Conservation (phyloP, 1,140 invertebrate species). For the Zaprionus davidi region DNA sequence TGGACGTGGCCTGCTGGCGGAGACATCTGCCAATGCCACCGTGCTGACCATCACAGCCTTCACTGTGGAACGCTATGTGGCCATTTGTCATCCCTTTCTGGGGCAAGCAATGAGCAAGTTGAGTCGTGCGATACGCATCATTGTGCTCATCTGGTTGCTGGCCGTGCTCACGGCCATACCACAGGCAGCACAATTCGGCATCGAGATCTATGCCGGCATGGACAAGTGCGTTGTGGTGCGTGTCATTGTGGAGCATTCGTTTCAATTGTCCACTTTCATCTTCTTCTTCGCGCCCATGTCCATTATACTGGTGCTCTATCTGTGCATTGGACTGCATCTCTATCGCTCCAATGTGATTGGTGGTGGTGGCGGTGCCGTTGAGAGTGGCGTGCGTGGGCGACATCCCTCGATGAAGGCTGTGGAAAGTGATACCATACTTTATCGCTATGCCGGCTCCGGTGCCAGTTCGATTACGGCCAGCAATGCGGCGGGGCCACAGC, state of each 20-base stretch:
- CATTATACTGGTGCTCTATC: conserved; percentile 89
- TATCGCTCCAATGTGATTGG: conserved; percentile 78
- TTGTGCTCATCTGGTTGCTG: conserved; percentile 89
- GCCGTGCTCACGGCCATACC: conserved; percentile 92
- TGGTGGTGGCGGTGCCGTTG: conserved; percentile 36
- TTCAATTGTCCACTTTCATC: conserved; percentile 89
- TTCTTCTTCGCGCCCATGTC: conserved; percentile 93
- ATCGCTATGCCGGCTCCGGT: conserved; percentile 67
- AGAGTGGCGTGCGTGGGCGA: background rate
- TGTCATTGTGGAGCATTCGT: conserved; percentile 87
- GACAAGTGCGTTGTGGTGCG: conserved; percentile 86
- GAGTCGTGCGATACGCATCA: conserved; percentile 87
- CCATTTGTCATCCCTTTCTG: conserved; percentile 96
- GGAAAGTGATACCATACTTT: conserved; percentile 86
- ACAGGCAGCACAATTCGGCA: conserved; percentile 90
- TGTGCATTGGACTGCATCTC: conserved; percentile 89
- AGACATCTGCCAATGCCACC: conserved; percentile 96
- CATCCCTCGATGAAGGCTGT: conserved; percentile 73
- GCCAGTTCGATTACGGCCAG: conserved; percentile 29
- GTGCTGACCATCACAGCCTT: conserved; percentile 97
- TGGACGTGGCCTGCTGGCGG: conserved; percentile 92
- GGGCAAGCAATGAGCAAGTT: conserved; percentile 94
- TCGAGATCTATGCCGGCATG: conserved; percentile 85
- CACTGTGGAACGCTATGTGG: conserved; percentile 97
- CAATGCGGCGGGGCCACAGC: conserved; percentile 57